A percentile compares a stretch with the other conserved stretches of the same genome.
Conservation (phyloP, 2,888 invertebrate genomes). For the Drosophila vallismaia region DNA sequence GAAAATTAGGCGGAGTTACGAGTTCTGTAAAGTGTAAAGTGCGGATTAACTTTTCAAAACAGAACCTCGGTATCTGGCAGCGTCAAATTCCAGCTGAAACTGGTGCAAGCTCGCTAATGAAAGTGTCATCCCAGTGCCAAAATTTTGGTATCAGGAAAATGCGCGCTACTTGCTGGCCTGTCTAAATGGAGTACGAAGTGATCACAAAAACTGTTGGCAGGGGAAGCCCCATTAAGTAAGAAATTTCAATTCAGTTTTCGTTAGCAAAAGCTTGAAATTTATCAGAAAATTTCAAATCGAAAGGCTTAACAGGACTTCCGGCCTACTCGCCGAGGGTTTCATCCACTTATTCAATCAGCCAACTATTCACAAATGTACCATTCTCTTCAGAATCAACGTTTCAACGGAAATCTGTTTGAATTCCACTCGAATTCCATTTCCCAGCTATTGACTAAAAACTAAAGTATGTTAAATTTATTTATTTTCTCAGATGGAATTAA, state of each 20-base stretch:
- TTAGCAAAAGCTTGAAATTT: neutral
- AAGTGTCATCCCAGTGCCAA: conserved; percentile 12
- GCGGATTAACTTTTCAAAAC: neutral
- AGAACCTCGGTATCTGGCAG: neutral
- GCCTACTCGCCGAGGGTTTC: conserved; percentile 29
- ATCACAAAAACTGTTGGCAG: neutral
- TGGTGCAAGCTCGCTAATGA: conserved; percentile 9
- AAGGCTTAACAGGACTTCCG: neutral
- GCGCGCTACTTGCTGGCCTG: neutral
- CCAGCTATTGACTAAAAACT: neutral
- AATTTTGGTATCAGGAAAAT: neutral
- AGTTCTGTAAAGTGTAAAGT: neutral
- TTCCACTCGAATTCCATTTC: conserved; percentile 24
- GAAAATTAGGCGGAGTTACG: neutral
- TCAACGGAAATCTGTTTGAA: conserved; percentile 47
- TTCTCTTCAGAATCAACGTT: conserved; percentile 38
- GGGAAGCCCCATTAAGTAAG: neutral
- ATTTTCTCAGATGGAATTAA: neutral
- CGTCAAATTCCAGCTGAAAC: neutral
- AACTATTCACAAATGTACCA: conserved; percentile 54
- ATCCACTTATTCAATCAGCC: conserved; percentile 52
- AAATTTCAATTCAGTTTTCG: neutral
- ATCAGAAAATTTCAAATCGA: too few relatives aligned
- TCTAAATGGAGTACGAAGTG: neutral
- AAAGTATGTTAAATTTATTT: neutral